A percentile compares a stretch with the other conserved stretches of the same genome.
Evolutionary conservation across 2,113 vertebrate genomes (phyloP).

Genomic region (Cichladusa arquata): DNA sequence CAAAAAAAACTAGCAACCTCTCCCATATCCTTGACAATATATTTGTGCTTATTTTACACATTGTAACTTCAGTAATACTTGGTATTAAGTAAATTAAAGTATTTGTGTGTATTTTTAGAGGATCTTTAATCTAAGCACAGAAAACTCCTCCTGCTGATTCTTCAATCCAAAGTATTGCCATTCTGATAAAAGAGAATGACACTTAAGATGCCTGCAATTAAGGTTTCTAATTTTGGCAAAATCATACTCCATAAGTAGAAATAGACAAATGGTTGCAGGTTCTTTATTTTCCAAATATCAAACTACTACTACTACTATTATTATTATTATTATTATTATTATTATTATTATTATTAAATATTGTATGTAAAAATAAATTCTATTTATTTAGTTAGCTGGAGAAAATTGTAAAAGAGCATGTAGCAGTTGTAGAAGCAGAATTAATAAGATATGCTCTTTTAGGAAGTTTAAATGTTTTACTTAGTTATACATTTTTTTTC

Average conservation of each 20-base stretch:
- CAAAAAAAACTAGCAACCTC: not conserved
- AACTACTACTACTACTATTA: not conserved
- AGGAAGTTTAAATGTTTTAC: not conserved
- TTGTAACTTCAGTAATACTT: not conserved
- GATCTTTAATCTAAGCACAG: conserved; percentile 35
- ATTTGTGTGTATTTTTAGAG: conserved; percentile 6
- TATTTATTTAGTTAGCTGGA: not conserved
- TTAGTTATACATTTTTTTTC: fast-evolving
- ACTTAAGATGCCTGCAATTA: conserved; percentile 3
- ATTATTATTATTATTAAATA: not conserved
- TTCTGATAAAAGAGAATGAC: not conserved
- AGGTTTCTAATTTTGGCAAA: not conserved
- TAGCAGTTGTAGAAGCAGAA: not conserved
- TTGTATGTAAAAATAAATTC: not conserved
- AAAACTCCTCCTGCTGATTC: conserved; percentile 24
- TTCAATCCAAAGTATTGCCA: not conserved
- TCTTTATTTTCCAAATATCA: not conserved
- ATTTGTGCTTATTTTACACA: not conserved
- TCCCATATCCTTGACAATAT: not conserved
- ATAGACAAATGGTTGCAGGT: not conserved
- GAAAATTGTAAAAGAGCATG: not conserved
- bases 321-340: not conserved
- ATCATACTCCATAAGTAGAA: not conserved
- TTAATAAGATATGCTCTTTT: not conserved
- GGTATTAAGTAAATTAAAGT: not conserved